phyloP scores from a whole-genome alignment of 1,140 invertebrate species.

The Aporrectodea caliginosa region DNA sequence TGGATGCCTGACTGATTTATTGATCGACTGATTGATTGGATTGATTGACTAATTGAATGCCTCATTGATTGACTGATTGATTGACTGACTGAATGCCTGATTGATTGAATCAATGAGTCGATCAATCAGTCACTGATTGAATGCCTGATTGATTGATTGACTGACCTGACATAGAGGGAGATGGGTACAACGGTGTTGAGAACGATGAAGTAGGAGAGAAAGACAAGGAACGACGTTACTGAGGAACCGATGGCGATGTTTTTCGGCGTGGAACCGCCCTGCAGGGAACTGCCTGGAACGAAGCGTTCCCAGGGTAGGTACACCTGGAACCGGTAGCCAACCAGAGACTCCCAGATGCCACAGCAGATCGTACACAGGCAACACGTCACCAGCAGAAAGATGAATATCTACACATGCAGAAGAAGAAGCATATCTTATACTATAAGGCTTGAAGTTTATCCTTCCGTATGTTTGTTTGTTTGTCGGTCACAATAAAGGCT shows the following conservation, averaged over 20 bases:
- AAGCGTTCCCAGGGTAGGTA: slow-evolving; percentile 94
- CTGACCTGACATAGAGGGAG: slow-evolving; percentile 92
- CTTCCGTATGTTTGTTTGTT: background rate
- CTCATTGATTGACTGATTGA: no score
- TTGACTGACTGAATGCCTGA: no score
- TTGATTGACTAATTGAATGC: no score
- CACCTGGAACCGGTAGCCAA: slow-evolving; percentile 73
- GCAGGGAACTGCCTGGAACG: slow-evolving; percentile 64
- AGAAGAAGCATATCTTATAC: background rate
- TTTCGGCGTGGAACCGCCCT: slow-evolving; percentile 5
- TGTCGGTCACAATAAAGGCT: background rate
- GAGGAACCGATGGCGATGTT: slow-evolving; percentile 53
- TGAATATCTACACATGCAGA: slow-evolving; percentile 77
- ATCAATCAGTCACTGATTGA: no score
- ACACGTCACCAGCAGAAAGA: slow-evolving; percentile 96
- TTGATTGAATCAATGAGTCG: no score
- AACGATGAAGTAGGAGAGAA: slow-evolving; percentile 99
- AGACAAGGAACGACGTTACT: slow-evolving; percentile 90
- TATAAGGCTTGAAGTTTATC: no score
- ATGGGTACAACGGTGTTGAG: slow-evolving; percentile 99
- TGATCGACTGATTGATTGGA: no score
- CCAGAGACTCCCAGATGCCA: slow-evolving; percentile 88
- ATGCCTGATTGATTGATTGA: no score
- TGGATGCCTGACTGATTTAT: no score
- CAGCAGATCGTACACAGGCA: slow-evolving; percentile 95